Conservation (phyloP, 2,113 vertebrate genomes). For the Rhynchopsitta pachyrhyncha region DNA sequence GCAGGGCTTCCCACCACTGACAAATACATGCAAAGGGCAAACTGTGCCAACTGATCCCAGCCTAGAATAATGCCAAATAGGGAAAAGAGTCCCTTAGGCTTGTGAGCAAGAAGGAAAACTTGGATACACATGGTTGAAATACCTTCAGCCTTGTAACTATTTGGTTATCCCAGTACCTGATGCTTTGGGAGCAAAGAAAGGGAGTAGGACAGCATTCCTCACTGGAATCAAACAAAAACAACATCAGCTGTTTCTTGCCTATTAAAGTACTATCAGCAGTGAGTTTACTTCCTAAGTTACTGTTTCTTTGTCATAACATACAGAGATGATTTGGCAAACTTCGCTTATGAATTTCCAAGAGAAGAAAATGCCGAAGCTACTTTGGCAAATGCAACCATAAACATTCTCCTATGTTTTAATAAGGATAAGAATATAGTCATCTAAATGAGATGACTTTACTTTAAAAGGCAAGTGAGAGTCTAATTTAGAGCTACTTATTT, state of each 20-base stretch:
- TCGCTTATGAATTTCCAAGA: background rate
- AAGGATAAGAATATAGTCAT: constrained; percentile 9
- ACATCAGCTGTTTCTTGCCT: constrained; percentile 1
- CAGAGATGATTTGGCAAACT: background rate
- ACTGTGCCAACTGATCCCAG: background rate
- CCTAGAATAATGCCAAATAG: background rate
- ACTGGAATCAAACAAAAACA: background rate
- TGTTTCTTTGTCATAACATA: background rate
- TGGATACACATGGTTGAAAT: background rate
- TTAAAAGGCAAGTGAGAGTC: background rate
- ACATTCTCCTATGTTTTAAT: background rate
- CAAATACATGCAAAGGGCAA: background rate
- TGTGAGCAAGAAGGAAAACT: background rate
- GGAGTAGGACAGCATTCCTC: background rate
- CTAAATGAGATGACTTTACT: background rate
- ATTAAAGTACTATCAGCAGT: background rate
- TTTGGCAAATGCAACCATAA: background rate
- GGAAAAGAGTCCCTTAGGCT: background rate
- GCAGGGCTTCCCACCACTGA: background rate
- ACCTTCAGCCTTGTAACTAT: background rate
- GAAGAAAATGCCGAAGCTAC: background rate
- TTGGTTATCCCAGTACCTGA: background rate
- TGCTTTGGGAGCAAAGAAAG: background rate
- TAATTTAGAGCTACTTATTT: background rate
- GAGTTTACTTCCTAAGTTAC: background rate